Evolutionary conservation across 2,888 invertebrate species (phyloP).

Genomic region (Halictus quadricinctus): DNA sequence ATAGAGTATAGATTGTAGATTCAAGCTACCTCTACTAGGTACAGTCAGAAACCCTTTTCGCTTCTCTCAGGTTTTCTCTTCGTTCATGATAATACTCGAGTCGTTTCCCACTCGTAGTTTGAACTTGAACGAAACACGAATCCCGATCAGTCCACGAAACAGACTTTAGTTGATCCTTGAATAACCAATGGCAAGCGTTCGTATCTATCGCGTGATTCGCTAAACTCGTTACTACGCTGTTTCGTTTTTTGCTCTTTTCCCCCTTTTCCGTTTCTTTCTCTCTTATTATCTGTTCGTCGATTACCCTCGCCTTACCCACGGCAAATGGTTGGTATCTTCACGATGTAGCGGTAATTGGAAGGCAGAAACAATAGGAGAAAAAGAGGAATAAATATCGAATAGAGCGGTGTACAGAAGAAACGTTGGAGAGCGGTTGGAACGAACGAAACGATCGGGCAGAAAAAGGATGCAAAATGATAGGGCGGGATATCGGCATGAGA

Average conservation of each 20-base stretch:
- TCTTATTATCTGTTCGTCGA: constrained; percentile 10
- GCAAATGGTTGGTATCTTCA: constrained; percentile 20
- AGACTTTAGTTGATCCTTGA: not conserved
- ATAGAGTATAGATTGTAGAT: not conserved
- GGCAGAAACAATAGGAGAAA: constrained; percentile 13
- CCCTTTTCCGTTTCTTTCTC: not conserved
- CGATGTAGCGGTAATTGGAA: constrained; percentile 27
- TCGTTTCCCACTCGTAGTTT: not conserved
- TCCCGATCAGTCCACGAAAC: not conserved
- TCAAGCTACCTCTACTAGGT: not conserved
- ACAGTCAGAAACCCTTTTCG: not conserved
- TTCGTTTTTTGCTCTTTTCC: not conserved
- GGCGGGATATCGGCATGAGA: not conserved
- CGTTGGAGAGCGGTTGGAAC: not conserved
- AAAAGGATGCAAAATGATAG: constrained; percentile 5
- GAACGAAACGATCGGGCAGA: not conserved
- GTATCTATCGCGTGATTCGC: not conserved
- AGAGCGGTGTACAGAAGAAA: not conserved
- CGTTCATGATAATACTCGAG: not conserved
- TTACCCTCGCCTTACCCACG: constrained; percentile 6
- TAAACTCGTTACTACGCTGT: constrained; percentile 1
- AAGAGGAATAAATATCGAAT: constrained; percentile 12
- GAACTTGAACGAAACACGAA: not conserved
- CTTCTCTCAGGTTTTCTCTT: not conserved
- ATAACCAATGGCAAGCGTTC: not conserved